A percentile compares a stretch with the other conserved stretches of the same genome.
phyloP scores from a whole-genome alignment of 2,888 invertebrate species.

The Folsomia candida region DNA sequence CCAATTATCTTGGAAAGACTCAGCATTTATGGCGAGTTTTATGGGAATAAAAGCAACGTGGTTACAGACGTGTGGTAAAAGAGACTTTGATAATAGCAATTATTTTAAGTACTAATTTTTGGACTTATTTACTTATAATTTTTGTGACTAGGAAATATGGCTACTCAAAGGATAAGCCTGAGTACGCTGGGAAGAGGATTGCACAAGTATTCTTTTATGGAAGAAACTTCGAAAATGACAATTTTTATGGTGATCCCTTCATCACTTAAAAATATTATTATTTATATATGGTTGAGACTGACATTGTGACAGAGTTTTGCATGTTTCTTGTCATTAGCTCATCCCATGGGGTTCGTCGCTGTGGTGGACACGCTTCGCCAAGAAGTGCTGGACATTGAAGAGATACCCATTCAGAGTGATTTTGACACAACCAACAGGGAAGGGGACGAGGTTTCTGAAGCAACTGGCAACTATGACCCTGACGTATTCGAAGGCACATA shows the following conservation, averaged over 20 bases:
- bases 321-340: constrained; percentile 17
- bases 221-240: not conserved
- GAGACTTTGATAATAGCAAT: not conserved
- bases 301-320: not conserved
- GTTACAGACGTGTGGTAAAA: constrained; percentile 2
- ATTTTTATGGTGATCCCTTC: not conserved
- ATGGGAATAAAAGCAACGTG: constrained; percentile 15
- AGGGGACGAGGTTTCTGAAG: constrained; percentile 23
- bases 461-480: constrained; percentile 4
- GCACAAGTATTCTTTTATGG: constrained; percentile 24
- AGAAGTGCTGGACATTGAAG: constrained; percentile 25
- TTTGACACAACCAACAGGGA: constrained; percentile 12
- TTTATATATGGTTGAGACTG: not conserved
- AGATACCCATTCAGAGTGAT: constrained; percentile 28
- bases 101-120: not conserved
- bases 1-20: constrained; percentile 3
- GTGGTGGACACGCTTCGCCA: constrained; percentile 18
- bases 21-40: constrained; percentile 6
- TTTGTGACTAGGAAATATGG: constrained; percentile 8
- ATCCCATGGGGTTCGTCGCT: constrained; percentile 34
- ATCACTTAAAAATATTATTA: not conserved
- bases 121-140: not conserved
- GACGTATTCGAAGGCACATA: not conserved
- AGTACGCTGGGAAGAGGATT: not conserved
- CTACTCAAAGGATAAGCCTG: constrained; percentile 21